These are phyloP conservation scores for Astropecten irregularis DNA, from an alignment of 53 echinoderm and acorn worm species.

Conservation along the genomic window DNA sequence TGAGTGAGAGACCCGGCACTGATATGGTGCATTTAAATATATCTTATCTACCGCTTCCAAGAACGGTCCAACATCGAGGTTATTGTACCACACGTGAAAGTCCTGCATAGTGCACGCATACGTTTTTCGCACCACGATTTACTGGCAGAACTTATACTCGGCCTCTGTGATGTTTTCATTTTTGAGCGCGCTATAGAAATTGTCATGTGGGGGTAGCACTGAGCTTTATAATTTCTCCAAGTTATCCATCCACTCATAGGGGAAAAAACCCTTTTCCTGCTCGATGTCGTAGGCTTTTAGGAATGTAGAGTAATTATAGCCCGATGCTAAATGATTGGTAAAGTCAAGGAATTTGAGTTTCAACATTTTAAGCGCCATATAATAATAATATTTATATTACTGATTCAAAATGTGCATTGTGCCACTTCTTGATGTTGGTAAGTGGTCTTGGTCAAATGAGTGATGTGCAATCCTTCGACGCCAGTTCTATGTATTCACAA, in stretches of 20 bases:
- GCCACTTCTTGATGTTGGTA: too few relatives aligned
- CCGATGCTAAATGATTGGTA: conserved; percentile 30
- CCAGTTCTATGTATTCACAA: too few relatives aligned
- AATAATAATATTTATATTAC: too few relatives aligned
- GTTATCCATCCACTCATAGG: conserved; percentile 57
- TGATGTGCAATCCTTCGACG: too few relatives aligned
- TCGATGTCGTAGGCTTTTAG: conserved; percentile 50
- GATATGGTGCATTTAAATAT: conserved; percentile 69
- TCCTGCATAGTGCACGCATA: conserved; percentile 50
- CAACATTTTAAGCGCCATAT: conserved; percentile 15
- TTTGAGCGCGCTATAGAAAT: conserved; percentile 40
- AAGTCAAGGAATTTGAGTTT: conserved; percentile 32
- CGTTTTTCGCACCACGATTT: conserved; percentile 3
- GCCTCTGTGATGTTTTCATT: conserved; percentile 5
- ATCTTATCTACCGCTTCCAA: conserved; percentile 63
- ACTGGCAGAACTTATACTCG: conserved; percentile 32
- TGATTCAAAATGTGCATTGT: too few relatives aligned
- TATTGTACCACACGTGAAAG: conserved; percentile 62
- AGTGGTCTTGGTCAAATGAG: too few relatives aligned
- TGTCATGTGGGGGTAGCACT: conserved; percentile 20
- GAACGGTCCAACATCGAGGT: conserved; percentile 56
- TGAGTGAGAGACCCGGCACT: conserved; percentile 64
- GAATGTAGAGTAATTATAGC: conserved; percentile 36
- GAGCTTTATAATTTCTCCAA: conserved; percentile 5
- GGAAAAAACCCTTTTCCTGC: conserved; percentile 47